phyloP scores from a whole-genome alignment of 2,797 vertebrate genomes.

The Protosalanx chinensis region DNA sequence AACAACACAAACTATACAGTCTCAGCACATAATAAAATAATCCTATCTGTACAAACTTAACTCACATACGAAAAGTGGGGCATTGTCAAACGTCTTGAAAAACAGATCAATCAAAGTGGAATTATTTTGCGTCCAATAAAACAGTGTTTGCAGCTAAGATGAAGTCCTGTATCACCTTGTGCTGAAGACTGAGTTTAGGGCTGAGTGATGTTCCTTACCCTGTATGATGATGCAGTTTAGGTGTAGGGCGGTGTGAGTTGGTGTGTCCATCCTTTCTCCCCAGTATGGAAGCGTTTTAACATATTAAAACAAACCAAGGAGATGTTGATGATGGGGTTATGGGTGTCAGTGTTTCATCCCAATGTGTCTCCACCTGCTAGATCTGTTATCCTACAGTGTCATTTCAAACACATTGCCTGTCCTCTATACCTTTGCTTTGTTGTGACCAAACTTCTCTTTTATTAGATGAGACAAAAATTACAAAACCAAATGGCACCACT shows the following conservation, averaged over 20 bases:
- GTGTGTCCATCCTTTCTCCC: neutral
- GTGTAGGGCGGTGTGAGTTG: neutral
- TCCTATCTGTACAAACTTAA: slow-evolving; percentile 3
- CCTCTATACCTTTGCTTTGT: neutral
- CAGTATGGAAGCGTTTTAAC: too few relatives aligned
- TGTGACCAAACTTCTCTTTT: neutral
- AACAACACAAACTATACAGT: slow-evolving; percentile 11
- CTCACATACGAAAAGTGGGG: neutral
- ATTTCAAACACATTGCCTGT: neutral
- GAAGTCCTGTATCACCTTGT: too few relatives aligned
- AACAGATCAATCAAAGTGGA: neutral
- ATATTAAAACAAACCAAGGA: too few relatives aligned
- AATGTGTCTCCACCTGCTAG: neutral
- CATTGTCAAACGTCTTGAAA: neutral
- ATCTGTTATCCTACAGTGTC: neutral
- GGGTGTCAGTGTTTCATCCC: neutral
- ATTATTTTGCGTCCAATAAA: neutral
- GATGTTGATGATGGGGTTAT: neutral
- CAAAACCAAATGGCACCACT: slow-evolving; percentile 16
- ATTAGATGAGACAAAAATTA: neutral
- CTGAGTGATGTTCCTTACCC: neutral
- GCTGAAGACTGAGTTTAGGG: neutral
- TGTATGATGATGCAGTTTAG: neutral
- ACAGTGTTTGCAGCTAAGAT: neutral
- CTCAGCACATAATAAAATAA: neutral